phyloP scores from a whole-genome alignment of 2,113 vertebrate genomes.

The Brachirus orientalis region DNA sequence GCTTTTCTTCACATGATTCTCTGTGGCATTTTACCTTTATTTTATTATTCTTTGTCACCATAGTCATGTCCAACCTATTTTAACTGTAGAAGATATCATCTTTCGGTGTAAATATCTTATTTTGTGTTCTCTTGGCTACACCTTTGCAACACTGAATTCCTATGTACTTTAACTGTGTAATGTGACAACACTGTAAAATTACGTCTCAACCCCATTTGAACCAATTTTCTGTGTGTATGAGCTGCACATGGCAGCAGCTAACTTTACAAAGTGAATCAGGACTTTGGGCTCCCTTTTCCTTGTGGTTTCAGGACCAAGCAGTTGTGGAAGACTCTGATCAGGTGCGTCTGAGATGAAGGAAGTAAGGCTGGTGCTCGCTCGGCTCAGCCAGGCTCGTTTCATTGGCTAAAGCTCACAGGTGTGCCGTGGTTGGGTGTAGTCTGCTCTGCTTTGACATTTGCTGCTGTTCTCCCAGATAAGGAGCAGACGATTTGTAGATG shows the following conservation, averaged over 20 bases:
- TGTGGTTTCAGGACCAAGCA: slow-evolving; percentile 82
- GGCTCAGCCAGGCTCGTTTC: slow-evolving; percentile 42
- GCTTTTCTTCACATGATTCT: too few relatives aligned
- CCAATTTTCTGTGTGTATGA: not conserved
- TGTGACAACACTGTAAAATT: too few relatives aligned
- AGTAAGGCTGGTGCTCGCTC: slow-evolving; percentile 67
- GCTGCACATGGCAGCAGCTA: not conserved
- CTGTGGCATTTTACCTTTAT: too few relatives aligned
- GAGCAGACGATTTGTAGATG: slow-evolving; percentile 12
- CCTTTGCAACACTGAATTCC: too few relatives aligned
- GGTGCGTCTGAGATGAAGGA: slow-evolving; percentile 74
- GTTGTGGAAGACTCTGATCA: slow-evolving; percentile 72
- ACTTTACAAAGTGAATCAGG: slow-evolving; percentile 47
- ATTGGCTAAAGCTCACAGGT: slow-evolving; percentile 73
- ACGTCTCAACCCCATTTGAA: not conserved
- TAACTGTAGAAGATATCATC: too few relatives aligned
- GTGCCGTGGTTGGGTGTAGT: slow-evolving; percentile 69
- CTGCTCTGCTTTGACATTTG: slow-evolving; percentile 54
- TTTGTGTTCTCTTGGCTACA: too few relatives aligned
- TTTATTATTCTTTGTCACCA: too few relatives aligned
- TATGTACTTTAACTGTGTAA: too few relatives aligned
- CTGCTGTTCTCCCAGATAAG: slow-evolving; percentile 25
- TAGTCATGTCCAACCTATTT: too few relatives aligned
- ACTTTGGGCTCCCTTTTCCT: slow-evolving; percentile 58
- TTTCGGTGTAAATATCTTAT: too few relatives aligned